Evolutionary conservation across 1,140 invertebrate species (phyloP).

Genomic region (Hycleus cichorii): DNA sequence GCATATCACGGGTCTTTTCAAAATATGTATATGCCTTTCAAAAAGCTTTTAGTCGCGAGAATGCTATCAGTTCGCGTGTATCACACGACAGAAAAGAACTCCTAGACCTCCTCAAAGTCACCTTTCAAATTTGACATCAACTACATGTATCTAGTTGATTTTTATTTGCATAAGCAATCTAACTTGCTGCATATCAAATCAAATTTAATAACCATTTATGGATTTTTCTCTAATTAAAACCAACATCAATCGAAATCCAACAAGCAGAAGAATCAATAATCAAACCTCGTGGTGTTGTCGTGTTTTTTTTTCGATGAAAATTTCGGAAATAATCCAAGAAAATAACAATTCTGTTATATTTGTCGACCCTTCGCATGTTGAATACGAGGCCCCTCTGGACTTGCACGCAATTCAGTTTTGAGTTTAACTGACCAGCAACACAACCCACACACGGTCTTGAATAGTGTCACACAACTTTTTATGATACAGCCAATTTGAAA

Average conservation of each 20-base stretch:
- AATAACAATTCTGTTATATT: constrained; percentile 22
- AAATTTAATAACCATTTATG: too few species aligned
- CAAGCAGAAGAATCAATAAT: too few species aligned
- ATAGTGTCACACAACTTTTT: constrained; percentile 25
- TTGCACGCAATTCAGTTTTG: constrained; percentile 20
- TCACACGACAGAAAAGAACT: constrained; percentile 15
- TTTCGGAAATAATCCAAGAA: constrained; percentile 10
- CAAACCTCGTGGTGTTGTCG: too few species aligned
- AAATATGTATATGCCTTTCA: neutral
- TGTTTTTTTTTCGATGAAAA: neutral
- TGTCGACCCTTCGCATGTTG: constrained; percentile 18
- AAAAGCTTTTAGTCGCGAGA: constrained; percentile 37
- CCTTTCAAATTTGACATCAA: constrained; percentile 36
- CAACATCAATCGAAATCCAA: too few species aligned
- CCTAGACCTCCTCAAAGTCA: constrained; percentile 36
- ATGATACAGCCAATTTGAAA: constrained; percentile 26
- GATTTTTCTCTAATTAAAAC: too few species aligned
- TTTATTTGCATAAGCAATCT: constrained; percentile 26
- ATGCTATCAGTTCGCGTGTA: constrained; percentile 35
- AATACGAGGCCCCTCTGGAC: constrained; percentile 16
- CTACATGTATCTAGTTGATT: constrained; percentile 32
- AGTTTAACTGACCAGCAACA: constrained; percentile 24
- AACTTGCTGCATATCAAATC: too few species aligned
- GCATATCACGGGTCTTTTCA: neutral
- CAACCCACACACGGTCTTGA: constrained; percentile 15